Conservation (phyloP, 1,140 invertebrate species). For the Potamilus streckersoni region DNA sequence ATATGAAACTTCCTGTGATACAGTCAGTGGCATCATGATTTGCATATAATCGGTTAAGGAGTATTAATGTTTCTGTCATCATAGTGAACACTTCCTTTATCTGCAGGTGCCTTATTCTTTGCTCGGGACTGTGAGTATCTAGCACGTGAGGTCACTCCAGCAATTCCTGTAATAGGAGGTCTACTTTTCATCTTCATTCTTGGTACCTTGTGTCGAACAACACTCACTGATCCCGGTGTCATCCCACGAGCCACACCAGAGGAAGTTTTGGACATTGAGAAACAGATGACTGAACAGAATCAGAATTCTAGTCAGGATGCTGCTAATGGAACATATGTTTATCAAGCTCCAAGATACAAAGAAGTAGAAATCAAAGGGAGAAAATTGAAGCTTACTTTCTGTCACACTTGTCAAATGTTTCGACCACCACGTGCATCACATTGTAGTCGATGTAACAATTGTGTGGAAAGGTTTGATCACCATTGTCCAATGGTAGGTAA, state of each 20-base stretch:
- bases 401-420: slow-evolving; percentile 28
- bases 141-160: slow-evolving; percentile 20
- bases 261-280: slow-evolving; percentile 25
- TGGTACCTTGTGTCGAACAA: slow-evolving; percentile 18
- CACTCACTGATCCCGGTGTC: slow-evolving; percentile 30
- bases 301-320: slow-evolving; percentile 1
- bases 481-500: slow-evolving; percentile 33
- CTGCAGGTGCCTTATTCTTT: slow-evolving; percentile 27
- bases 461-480: slow-evolving; percentile 32
- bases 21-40: too few relatives aligned
- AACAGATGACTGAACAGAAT: slow-evolving; percentile 23
- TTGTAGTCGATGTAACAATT: slow-evolving; percentile 32
- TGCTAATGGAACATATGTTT: slow-evolving; percentile 1
- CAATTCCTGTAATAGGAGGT: slow-evolving; percentile 29
- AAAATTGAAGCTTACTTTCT: slow-evolving; percentile 24
- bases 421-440: slow-evolving; percentile 27
- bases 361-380: slow-evolving; percentile 28
- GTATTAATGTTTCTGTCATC: too few relatives aligned
- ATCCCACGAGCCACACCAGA: slow-evolving; percentile 24
- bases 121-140: slow-evolving; percentile 27
- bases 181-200: slow-evolving; percentile 27
- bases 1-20: too few relatives aligned
- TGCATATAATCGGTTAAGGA: too few relatives aligned
- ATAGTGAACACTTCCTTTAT: too few relatives aligned
- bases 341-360: slow-evolving; percentile 22